phyloP scores from a whole-genome alignment of 2,888 invertebrate species.

The Frankliniella intonsa region DNA sequence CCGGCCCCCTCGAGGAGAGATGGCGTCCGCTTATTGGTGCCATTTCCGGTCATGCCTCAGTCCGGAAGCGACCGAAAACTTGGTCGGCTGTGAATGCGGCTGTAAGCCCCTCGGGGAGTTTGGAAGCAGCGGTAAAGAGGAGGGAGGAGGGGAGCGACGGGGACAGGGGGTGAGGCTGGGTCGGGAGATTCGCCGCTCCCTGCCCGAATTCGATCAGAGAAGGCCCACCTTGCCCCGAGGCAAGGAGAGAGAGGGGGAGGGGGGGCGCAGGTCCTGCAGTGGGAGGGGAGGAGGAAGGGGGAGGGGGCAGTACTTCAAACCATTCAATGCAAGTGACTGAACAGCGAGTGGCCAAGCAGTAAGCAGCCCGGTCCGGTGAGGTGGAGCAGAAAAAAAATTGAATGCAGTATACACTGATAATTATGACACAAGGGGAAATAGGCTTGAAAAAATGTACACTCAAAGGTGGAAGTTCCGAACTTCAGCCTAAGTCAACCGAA shows the following conservation, averaged over 20 bases:
- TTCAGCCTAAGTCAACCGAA: too few relatives aligned
- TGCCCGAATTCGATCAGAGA: not conserved
- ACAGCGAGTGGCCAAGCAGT: too few relatives aligned
- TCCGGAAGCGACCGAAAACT: slow-evolving; percentile 10
- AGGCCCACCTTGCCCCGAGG: not conserved
- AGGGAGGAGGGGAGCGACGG: not conserved
- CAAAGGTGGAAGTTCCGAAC: too few relatives aligned
- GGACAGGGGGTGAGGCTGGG: not conserved
- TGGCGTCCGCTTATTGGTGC: slow-evolving; percentile 10
- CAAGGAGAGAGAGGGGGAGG: not conserved
- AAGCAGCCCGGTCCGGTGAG: too few relatives aligned
- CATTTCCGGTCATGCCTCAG: slow-evolving; percentile 6
- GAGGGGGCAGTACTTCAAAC: too few relatives aligned
- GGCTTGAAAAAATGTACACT: too few relatives aligned
- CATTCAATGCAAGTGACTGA: too few relatives aligned
- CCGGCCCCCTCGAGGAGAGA: not conserved
- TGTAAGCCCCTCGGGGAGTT: too few relatives aligned
- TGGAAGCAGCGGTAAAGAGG: not conserved
- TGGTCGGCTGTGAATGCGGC: not conserved
- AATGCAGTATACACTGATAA: too few relatives aligned
- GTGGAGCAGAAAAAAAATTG: too few relatives aligned
- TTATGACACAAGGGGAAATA: too few relatives aligned
- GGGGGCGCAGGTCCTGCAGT: not conserved
- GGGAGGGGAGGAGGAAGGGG: not conserved
- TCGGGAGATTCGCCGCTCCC: not conserved